Evolutionary conservation across 2,113 vertebrate species (phyloP).

Genomic region (Coreoperca whiteheadi): DNA sequence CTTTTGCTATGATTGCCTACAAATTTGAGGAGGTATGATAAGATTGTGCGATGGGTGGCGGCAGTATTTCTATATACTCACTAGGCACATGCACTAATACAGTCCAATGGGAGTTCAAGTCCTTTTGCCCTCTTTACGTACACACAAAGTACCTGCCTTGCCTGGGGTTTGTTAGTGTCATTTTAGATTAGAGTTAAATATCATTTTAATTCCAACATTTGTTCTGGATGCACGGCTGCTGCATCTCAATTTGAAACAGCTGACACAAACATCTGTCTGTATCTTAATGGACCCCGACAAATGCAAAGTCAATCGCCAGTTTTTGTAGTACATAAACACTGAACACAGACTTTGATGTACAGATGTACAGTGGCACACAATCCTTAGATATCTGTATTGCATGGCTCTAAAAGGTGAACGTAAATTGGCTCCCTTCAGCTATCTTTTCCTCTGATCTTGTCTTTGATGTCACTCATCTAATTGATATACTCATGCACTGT

Average conservation of each 20-base stretch:
- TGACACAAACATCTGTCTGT: background rate
- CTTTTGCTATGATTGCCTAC: constrained; percentile 99
- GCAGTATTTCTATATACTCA: background rate
- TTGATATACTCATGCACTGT: constrained; percentile 18
- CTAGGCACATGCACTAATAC: background rate
- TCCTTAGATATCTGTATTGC: background rate
- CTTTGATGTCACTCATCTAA: constrained; percentile 28
- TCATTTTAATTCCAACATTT: background rate
- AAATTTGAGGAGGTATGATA: constrained; percentile 96
- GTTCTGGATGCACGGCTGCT: background rate
- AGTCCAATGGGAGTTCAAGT: background rate
- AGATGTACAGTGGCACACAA: background rate
- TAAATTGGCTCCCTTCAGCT: background rate
- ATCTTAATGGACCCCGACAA: background rate
- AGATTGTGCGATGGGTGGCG: no score
- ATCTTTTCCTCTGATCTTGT: constrained; percentile 10
- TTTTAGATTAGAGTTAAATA: background rate
- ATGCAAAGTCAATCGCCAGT: background rate
- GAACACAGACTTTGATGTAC: background rate
- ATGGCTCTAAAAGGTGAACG: background rate
- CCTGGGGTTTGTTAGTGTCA: background rate
- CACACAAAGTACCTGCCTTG: background rate
- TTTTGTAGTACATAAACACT: background rate
- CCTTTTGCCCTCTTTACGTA: background rate
- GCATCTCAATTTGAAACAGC: background rate